Percentiles rank a stretch among this genome's conserved stretches.
Evolutionary conservation across 2,888 invertebrate species (phyloP).

Genomic region (Tethea ocularis): DNA sequence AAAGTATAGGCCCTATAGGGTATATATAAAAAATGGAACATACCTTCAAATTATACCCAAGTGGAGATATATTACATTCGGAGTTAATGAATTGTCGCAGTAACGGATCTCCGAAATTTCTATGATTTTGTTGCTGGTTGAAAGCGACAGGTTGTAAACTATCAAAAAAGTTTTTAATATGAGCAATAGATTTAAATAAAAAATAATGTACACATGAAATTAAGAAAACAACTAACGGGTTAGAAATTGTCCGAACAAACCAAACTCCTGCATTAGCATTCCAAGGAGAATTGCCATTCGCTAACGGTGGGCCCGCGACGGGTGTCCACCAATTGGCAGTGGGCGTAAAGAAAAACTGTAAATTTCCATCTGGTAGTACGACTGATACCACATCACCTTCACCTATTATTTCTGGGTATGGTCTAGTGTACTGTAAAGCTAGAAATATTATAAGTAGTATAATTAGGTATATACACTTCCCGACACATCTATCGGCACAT

Average conservation of each 20-base stretch:
- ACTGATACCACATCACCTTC: slow-evolving; percentile 68
- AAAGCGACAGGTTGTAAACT: slow-evolving; percentile 15
- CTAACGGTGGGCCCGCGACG: slow-evolving; percentile 23
- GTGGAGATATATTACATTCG: slow-evolving; percentile 16
- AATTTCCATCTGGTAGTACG: slow-evolving; percentile 61
- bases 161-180: background rate
- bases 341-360: slow-evolving; percentile 66
- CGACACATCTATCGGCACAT: too few relatives aligned
- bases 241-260: slow-evolving; percentile 60
- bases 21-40: too few relatives aligned
- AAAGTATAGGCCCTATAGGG: too few relatives aligned
- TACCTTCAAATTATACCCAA: slow-evolving; percentile 29
- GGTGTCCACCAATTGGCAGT: slow-evolving; percentile 39
- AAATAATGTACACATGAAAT: background rate
- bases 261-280: slow-evolving; percentile 48
- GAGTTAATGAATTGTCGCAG: slow-evolving; percentile 15
- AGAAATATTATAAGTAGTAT: slow-evolving; percentile 13
- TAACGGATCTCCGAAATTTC: slow-evolving; percentile 12
- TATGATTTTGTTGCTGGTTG: slow-evolving; percentile 19
- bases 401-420: slow-evolving; percentile 55
- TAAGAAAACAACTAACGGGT: slow-evolving; percentile 51
- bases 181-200: background rate
- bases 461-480: too few relatives aligned
- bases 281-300: slow-evolving; percentile 25
- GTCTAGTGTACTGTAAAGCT: slow-evolving; percentile 15